Conservation (phyloP, 1,140 invertebrate species). For the Sinella curviseta region DNA sequence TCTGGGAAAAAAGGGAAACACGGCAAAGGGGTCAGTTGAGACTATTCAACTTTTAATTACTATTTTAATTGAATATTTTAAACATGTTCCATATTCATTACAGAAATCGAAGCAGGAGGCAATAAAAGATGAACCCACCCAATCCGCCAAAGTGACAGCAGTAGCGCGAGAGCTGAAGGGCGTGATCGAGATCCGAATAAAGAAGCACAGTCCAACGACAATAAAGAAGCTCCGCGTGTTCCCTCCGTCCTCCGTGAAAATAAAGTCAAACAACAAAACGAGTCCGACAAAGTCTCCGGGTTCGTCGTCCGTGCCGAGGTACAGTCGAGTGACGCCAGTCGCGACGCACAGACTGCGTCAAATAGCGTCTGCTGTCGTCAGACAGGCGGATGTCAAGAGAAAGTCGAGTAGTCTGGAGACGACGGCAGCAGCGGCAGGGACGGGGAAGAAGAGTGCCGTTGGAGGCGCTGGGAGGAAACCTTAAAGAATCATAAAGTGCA, state of each 20-base stretch:
- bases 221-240: constrained; percentile 42
- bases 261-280: not conserved
- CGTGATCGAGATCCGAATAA: constrained; percentile 43
- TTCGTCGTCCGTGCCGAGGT: constrained; percentile 22
- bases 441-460: too few species aligned
- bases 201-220: constrained; percentile 35
- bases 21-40: not conserved
- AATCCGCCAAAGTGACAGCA: constrained; percentile 29
- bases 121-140: not conserved
- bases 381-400: constrained; percentile 30
- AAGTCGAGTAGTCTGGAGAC: not conserved
- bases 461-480: too few species aligned
- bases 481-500: not conserved
- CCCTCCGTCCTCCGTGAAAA: constrained; percentile 41
- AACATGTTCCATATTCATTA: not conserved
- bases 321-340: constrained; percentile 43
- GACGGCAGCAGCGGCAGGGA: not conserved
- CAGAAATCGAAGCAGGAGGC: not conserved
- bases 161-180: constrained; percentile 46
- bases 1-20: not conserved
- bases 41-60: not conserved
- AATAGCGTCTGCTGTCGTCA: constrained; percentile 45
- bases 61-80: too few species aligned
- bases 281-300: not conserved
- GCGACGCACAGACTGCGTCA: constrained; percentile 43